These are phyloP conservation scores for Eulimnadia texana DNA, from an alignment of 1,140 invertebrate species.

Conservation along the genomic window DNA sequence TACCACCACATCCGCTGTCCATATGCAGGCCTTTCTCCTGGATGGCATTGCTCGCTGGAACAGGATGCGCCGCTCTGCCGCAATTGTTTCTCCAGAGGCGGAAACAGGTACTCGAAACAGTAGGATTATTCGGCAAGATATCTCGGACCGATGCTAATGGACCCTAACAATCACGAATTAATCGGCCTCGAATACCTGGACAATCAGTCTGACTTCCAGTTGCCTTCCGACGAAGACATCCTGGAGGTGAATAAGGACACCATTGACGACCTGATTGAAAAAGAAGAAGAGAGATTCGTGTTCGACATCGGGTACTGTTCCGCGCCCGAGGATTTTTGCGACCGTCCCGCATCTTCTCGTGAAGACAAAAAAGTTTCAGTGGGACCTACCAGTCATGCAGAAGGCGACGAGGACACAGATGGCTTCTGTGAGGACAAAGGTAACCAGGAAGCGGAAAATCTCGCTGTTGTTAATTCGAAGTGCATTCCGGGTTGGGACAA, in stretches of 20 bases:
- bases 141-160: not conserved
- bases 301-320: not conserved
- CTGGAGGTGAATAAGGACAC: not conserved
- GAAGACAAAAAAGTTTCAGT: not conserved
- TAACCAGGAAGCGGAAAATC: not conserved
- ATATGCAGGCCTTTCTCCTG: not conserved
- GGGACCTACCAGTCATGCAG: not conserved
- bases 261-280: not conserved
- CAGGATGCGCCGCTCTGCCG: not conserved
- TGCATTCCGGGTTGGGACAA: not conserved
- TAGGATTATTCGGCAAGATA: not conserved
- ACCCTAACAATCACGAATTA: not conserved
- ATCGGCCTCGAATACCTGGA: not conserved
- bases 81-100: not conserved
- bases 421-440: not conserved
- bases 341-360: not conserved
- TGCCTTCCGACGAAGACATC: not conserved
- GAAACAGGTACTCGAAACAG: not conserved
- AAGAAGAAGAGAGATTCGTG: not conserved
- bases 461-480: not conserved
- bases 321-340: not conserved
- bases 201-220: not conserved
- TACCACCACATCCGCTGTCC: not conserved
- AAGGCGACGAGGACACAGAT: not conserved
- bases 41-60: not conserved